These are phyloP conservation scores for Itoplectis maculator DNA, from an alignment of 2,888 invertebrate species.

Conservation along the genomic window DNA sequence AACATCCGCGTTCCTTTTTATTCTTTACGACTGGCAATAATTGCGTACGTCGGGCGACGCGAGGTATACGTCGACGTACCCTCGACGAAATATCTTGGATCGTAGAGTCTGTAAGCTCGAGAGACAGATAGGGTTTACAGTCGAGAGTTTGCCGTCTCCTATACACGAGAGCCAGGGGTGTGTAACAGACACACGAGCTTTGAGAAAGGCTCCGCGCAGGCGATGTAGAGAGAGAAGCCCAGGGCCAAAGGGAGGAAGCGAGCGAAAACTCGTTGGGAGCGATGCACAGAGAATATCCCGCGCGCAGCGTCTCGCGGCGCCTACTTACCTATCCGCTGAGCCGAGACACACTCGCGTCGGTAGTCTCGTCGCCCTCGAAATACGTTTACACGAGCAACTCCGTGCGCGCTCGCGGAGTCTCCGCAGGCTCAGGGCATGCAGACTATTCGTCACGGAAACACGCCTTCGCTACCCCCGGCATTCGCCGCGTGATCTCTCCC, in stretches of 20 bases:
- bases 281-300: constrained; percentile 62
- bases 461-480: constrained; percentile 59
- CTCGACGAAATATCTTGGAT: constrained; percentile 60
- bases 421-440: constrained; percentile 59
- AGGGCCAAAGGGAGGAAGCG: constrained; percentile 38
- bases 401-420: constrained; percentile 35
- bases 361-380: constrained; percentile 69
- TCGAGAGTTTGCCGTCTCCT: constrained; percentile 59
- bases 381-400: constrained; percentile 64
- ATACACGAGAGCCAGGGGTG: constrained; percentile 50
- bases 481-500: constrained; percentile 42
- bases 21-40: constrained; percentile 16
- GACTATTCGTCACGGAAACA: constrained; percentile 69
- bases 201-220: constrained; percentile 60
- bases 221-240: constrained; percentile 6
- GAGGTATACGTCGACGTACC: constrained; percentile 4
- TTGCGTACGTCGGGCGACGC: constrained; percentile 41
- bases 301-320: constrained; percentile 64
- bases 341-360: constrained; percentile 69
- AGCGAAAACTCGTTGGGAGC: constrained; percentile 57
- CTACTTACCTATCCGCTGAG: constrained; percentile 68
- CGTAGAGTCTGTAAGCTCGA: constrained; percentile 56
- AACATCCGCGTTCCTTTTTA: not conserved
- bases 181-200: constrained; percentile 64
- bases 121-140: constrained; percentile 66